Conservation (phyloP, 2,888 invertebrate species). For the Ectemnius lituratus region DNA sequence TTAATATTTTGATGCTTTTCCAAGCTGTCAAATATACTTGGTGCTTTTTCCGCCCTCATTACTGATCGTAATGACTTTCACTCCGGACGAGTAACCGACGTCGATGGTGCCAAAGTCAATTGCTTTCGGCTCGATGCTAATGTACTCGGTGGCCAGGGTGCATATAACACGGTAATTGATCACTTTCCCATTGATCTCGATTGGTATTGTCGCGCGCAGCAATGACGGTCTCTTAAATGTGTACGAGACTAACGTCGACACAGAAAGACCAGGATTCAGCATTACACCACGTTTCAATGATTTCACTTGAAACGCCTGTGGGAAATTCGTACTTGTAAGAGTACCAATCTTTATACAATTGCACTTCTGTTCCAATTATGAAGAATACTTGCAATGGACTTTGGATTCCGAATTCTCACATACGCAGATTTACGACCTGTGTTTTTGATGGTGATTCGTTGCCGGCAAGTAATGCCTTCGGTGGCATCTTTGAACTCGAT, state of each 20-base stretch:
- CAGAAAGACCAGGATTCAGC: conserved; percentile 76
- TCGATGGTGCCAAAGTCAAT: conserved; percentile 78
- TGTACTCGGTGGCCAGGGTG: conserved; percentile 60
- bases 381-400: conserved; percentile 72
- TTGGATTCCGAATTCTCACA: conserved; percentile 72
- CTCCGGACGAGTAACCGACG: conserved; percentile 73
- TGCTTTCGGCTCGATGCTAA: conserved; percentile 67
- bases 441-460: conserved; percentile 74
- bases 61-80: conserved; percentile 70
- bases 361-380: no score
- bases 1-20: no score
- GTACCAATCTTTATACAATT: no score
- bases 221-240: conserved; percentile 68
- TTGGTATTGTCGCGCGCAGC: conserved; percentile 67
- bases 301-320: conserved; percentile 74
- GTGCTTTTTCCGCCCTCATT: conserved; percentile 76
- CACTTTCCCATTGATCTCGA: conserved; percentile 72
- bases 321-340: not conserved
- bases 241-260: conserved; percentile 70
- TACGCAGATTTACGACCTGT: conserved; percentile 69
- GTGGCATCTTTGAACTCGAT: conserved; percentile 76
- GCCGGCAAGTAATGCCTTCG: conserved; percentile 74
- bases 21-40: conserved; percentile 45
- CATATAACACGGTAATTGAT: conserved; percentile 71
- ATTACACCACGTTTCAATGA: conserved; percentile 49